Base-by-base conservation (phyloP, 2,888 invertebrate genomes). In the Abrostola triplasia region DNA sequence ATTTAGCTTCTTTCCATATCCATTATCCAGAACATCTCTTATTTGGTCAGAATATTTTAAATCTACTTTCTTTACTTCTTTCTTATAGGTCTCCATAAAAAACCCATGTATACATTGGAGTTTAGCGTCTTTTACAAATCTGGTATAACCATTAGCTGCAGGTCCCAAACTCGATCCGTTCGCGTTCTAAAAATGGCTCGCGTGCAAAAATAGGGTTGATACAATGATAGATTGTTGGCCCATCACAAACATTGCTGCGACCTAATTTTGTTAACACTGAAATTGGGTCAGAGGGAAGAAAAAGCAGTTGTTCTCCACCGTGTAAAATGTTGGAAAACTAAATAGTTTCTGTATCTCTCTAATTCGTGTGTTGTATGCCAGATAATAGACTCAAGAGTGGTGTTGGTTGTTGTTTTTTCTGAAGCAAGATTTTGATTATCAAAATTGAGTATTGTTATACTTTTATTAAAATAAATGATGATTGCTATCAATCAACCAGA, bases 251-350 rank as follows among this genome's bases (percentile, higher is more conserved):
- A 51, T 52, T 48, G 53, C 47, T 55, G 41, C 69, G 77, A 77
- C 77, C 80, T 63, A 70, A 55, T 77, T 77, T 41, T 12, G 6
- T 9, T 9, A n/a, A 51, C 38, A 8, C 10, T n/a, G 51, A 70
- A 70, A 79, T 68, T 79, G 59, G 74, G 77, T 77, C 77, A 72
- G 68, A 65, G 51, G 65, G 72, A 66, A 58, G 56, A 70, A 70
- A 71, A 65, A 60, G 60, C 58, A 72, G 49, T 11, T 36, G 36
- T 35, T 49, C 36, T 49, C 11, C n/a, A n/a, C n/a, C 10, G 11
- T 36, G 5, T 11, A n/a, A 9, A 35, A 13, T 44, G 44, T 13
- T 13, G 12, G 44, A 44, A 47, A 9, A 5, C 8, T 5, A 47
- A 4, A 47, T 47, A 24, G 44, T 47, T 9, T 47, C 9, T 47